A percentile compares a stretch with the other conserved stretches of the same genome.
phyloP scores from a whole-genome alignment of 2,113 vertebrate genomes.

The Engraulis encrasicolus region DNA sequence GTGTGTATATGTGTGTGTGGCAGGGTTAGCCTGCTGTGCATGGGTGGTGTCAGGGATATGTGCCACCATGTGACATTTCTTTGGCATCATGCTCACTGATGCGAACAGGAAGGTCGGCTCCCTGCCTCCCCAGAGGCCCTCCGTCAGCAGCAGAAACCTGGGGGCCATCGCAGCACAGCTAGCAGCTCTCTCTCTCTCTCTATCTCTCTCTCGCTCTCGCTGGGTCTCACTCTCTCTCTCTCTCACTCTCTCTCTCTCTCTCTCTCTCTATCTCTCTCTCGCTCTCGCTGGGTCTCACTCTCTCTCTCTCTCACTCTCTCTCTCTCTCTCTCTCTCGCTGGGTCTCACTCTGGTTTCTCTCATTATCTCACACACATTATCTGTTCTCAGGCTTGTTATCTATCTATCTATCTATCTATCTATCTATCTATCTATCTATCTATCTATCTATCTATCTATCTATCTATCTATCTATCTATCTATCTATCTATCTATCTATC shows the following conservation, averaged over 20 bases:
- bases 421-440: neutral
- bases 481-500: too few relatives aligned
- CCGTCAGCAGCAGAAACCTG: conserved; percentile 23
- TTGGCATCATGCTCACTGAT: conserved; percentile 23
- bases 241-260: neutral
- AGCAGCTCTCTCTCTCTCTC: neutral
- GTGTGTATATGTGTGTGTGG: neutral
- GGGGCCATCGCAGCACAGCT: too few relatives aligned
- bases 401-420: neutral
- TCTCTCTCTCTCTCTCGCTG: too few relatives aligned
- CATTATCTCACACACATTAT: too few relatives aligned
- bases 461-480: too few relatives aligned
- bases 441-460: too few relatives aligned
- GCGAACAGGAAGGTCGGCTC: conserved; percentile 38
- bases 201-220: neutral
- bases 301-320: neutral
- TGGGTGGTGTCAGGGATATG: neutral
- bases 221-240: neutral
- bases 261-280: too few relatives aligned
- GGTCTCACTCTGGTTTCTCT: too few relatives aligned
- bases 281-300: too few relatives aligned
- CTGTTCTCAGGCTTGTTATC: too few relatives aligned
- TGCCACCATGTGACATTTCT: conserved; percentile 12
- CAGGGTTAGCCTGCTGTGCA: neutral
- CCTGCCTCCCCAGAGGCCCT: conserved; percentile 17